Evolutionary conservation across 53 echinoderm and acorn worm genomes (phyloP).

Genomic region (Actinopyga echinites): DNA sequence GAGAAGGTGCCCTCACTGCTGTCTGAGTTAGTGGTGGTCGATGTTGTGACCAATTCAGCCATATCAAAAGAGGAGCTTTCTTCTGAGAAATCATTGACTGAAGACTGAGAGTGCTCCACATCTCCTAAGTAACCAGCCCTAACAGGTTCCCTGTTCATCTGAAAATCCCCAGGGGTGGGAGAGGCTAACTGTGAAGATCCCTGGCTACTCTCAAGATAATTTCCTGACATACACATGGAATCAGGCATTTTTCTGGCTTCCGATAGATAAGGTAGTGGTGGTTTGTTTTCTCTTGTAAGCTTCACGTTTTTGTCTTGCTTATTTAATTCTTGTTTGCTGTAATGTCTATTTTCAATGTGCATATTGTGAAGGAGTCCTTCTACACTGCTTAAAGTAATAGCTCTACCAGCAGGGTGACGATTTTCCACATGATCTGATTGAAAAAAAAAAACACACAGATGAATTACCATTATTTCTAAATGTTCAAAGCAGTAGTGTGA

Average conservation of each 20-base stretch:
- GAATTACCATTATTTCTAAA: too few relatives aligned
- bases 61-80: background rate
- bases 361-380: conserved; percentile 36
- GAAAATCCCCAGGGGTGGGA: too few relatives aligned
- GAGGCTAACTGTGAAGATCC: too few relatives aligned
- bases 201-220: too few relatives aligned
- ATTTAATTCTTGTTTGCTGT: background rate
- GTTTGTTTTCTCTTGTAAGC: background rate
- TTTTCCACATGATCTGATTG: conserved; percentile 42
- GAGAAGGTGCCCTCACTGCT: too few relatives aligned
- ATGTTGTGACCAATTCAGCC: background rate
- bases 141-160: background rate
- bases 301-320: background rate
- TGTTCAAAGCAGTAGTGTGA: too few relatives aligned
- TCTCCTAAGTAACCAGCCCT: conserved; percentile 12
- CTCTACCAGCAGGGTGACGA: conserved; percentile 37
- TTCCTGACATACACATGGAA: too few relatives aligned
- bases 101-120: background rate
- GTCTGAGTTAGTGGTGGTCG: too few relatives aligned
- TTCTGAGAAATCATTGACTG: background rate
- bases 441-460: too few relatives aligned
- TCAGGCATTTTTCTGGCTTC: too few relatives aligned
- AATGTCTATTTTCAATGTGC: conserved; percentile 9
- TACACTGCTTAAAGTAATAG: conserved; percentile 21
- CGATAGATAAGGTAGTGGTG: too few relatives aligned